Base-by-base conservation (phyloP, 1,140 invertebrate genomes). In the Batillaria attramentaria region DNA sequence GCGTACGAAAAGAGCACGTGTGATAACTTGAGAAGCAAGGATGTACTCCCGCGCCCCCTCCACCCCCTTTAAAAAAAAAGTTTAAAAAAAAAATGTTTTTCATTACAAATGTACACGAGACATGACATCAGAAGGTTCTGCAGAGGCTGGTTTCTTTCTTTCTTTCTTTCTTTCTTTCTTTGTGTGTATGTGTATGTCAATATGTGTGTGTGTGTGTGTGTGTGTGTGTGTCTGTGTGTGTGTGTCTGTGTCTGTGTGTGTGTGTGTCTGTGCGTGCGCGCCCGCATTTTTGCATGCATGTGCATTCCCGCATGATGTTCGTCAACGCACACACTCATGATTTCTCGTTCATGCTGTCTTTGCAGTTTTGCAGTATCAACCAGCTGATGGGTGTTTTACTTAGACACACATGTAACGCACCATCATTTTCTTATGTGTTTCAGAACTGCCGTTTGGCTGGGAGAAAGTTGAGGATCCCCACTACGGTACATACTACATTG, bases 401-500 rank as follows among this genome's bases (percentile, higher is more conserved):
- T 60, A n/a, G n/a, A n/a, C n/a, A 16, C 16, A n/a, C n/a, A n/a
- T 54, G 16, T 54, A 54, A 54, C n/a, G 50, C 50, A 54, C 35
- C n/a, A n/a, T n/a, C n/a, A n/a, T 69, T 41, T 84, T 84, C 72
- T 80, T 81, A 82, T 83, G 42, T 85, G 54, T 87, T 87, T 75
- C 87, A 90, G 97, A 98, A 90, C 92, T 99, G 79, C 98, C 98
- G 0, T 98, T 97, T 90, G 98, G 98, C 28, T 99, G 98, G 98
- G 98, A 99, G 89, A 95, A 97, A 92, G 99, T 99, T 41, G 97
- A 98, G 83, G 98, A 99, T 92, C 97, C 97, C 54, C 93, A 98
- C 87, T 99, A 99, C 91, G 98, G 98, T 24, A 98, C 97, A 60
- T 99, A 99, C 88, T 99, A 98, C 91, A 99, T 99, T 73, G 98